Evolutionary conservation across 2,113 vertebrate genomes (phyloP), one percentile per base, ranked within the genome.

Genomic region (Mormoops blainvillei): DNA sequence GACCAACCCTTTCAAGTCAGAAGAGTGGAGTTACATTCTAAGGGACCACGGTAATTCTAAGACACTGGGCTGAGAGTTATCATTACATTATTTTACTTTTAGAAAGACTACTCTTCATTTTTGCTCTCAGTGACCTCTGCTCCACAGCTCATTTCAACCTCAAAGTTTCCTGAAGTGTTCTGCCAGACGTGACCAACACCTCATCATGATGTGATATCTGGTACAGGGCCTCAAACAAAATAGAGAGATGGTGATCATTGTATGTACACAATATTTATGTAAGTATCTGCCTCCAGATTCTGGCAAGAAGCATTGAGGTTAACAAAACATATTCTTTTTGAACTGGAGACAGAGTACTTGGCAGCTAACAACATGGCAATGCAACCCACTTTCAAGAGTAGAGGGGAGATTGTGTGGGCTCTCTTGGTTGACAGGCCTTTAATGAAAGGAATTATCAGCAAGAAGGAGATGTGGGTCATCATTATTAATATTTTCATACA

Each of bases 31-130:
- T 70, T 82, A 38, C n/a, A 43, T 68, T 74, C 18, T 67, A 96
- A 92, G 50, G 41, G 33, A 73, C 43, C 0, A 1, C 6, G 5
- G 63, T 18, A 48, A 85, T 73, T 52, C n/a, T 1, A 97, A 97
- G 83, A 87, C 83, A 95, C 96, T 97, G 97, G 94, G 80, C 94
- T 80, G 95, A 98, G 98, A 98, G 86, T 98, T 98, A 98, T 98
- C 95, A 97, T 90, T 89, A 89, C 97, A 97, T 98, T 97, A 97
- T 97, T 99, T 98, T 95, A 98, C 97, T 89, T 98, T 99, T 97
- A 97, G 98, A 98, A 98, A 98, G 99, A 97, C 93, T 98, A 90
- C 93, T 73, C 45, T 84, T 45, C 95, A 73, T 96, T 98, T 98
- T 98, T 97, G 96, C 96, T 97, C 97, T 98, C 89, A 87, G 93